Conservation (phyloP, 2,113 vertebrate genomes). For the Clarias macrocephalus region DNA sequence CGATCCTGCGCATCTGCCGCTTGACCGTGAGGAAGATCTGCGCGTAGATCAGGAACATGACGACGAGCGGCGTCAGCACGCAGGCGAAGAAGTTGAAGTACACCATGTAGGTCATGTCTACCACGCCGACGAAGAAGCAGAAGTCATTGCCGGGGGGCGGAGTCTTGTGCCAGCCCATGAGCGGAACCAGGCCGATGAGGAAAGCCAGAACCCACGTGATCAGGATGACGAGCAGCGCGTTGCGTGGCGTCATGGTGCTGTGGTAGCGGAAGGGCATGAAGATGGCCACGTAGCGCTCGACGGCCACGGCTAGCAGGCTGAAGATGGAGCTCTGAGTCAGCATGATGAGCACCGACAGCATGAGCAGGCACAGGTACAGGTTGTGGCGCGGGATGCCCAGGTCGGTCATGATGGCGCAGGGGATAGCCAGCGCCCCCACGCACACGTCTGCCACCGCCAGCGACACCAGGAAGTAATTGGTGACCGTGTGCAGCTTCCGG, state of each 20-base stretch:
- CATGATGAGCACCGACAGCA: constrained; percentile 76
- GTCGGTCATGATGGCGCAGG: constrained; percentile 74
- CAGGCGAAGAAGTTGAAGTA: constrained; percentile 69
- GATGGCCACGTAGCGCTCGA: constrained; percentile 77
- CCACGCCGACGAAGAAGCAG: constrained; percentile 66
- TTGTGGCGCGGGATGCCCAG: constrained; percentile 68
- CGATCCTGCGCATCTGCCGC: constrained; percentile 59
- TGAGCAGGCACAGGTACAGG: constrained; percentile 73
- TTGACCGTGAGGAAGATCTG: constrained; percentile 62
- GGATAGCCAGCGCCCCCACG: constrained; percentile 74
- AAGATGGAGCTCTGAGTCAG: constrained; percentile 79
- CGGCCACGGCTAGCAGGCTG: constrained; percentile 73
- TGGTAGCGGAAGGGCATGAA: constrained; percentile 76
- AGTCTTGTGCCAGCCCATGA: constrained; percentile 72
- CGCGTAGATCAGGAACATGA: constrained; percentile 71
- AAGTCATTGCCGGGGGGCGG: constrained; percentile 55
- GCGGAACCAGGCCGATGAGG: constrained; percentile 66
- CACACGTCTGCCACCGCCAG: constrained; percentile 73
- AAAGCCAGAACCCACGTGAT: constrained; percentile 67
- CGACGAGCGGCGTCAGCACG: constrained; percentile 63
- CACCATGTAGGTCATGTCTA: constrained; percentile 72
- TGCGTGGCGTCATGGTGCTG: constrained; percentile 70
- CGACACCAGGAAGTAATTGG: constrained; percentile 78
- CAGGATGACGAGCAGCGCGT: constrained; percentile 68
- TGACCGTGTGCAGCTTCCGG: constrained; percentile 71